phyloP scores from a whole-genome alignment of 2,113 vertebrate genomes.

The Lutjanus erythropterus region DNA sequence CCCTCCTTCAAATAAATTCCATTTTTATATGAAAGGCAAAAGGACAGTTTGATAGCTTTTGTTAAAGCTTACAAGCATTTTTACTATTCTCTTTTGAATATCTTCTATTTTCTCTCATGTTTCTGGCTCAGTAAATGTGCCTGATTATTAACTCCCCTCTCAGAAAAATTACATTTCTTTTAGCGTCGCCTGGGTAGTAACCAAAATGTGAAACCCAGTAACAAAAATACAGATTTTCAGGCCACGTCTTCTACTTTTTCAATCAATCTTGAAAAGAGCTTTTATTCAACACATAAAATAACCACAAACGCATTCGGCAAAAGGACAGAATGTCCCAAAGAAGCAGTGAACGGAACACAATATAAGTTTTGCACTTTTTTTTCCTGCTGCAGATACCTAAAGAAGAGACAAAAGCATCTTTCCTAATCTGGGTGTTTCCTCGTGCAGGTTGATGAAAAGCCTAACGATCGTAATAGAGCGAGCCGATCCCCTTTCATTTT shows the following conservation, averaged over 20 bases:
- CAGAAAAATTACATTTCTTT: not conserved
- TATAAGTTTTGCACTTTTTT: not conserved
- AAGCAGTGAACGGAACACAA: constrained; percentile 36
- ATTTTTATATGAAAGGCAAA: not conserved
- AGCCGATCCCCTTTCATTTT: constrained; percentile 10
- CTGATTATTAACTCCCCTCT: not conserved
- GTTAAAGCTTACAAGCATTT: not conserved
- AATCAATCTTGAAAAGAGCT: constrained; percentile 31
- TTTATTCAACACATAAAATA: constrained; percentile 39
- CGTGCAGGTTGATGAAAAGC: constrained; percentile 13
- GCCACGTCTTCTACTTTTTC: constrained; percentile 19
- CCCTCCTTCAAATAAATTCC: not conserved
- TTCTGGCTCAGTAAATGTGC: constrained; percentile 3
- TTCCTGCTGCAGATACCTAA: not conserved
- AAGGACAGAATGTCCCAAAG: constrained; percentile 24
- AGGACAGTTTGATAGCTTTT: not conserved
- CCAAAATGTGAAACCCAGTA: constrained; percentile 9
- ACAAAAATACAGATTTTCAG: constrained; percentile 3
- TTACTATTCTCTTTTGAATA: not conserved
- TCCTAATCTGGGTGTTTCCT: constrained; percentile 27
- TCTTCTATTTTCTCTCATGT: constrained; percentile 7
- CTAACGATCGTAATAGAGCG: not conserved
- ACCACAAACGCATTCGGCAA: not conserved
- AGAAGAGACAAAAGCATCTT: constrained; percentile 27
- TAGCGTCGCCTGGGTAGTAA: not conserved